phyloP scores from a whole-genome alignment of 2,797 vertebrate species.

The Rhodeus uyekii region DNA sequence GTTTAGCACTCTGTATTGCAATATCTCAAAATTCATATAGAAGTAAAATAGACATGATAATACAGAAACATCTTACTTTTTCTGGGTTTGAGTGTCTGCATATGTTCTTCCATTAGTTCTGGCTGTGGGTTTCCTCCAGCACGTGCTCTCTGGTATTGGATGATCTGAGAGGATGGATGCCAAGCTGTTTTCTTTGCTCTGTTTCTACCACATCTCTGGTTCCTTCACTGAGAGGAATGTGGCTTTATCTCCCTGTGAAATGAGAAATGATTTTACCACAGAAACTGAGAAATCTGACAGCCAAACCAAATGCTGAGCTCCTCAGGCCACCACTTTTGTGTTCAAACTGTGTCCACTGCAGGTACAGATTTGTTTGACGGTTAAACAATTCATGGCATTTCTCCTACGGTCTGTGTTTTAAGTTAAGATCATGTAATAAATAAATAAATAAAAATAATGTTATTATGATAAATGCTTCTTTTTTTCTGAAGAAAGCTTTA shows the following conservation, averaged over 20 bases:
- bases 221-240: constrained; percentile 67
- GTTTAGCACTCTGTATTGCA: not conserved
- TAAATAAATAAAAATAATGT: not conserved
- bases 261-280: constrained; percentile 13
- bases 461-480: no score
- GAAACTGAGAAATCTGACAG: constrained; percentile 23
- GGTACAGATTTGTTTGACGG: not conserved
- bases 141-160: constrained; percentile 61
- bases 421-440: not conserved
- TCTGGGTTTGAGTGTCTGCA: not conserved
- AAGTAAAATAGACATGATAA: not conserved
- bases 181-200: constrained; percentile 56
- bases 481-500: not conserved
- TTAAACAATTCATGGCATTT: not conserved
- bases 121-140: constrained; percentile 63
- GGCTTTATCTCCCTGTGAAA: constrained; percentile 45
- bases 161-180: constrained; percentile 58
- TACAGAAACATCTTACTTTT: not conserved
- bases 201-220: constrained; percentile 59
- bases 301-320: constrained; percentile 5
- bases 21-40: not conserved
- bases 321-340: not conserved
- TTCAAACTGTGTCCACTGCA: not conserved
- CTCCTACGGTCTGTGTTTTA: not conserved
- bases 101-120: constrained; percentile 59